Conservation (phyloP, 2,113 vertebrate genomes). For the Peromyscus leucopus region DNA sequence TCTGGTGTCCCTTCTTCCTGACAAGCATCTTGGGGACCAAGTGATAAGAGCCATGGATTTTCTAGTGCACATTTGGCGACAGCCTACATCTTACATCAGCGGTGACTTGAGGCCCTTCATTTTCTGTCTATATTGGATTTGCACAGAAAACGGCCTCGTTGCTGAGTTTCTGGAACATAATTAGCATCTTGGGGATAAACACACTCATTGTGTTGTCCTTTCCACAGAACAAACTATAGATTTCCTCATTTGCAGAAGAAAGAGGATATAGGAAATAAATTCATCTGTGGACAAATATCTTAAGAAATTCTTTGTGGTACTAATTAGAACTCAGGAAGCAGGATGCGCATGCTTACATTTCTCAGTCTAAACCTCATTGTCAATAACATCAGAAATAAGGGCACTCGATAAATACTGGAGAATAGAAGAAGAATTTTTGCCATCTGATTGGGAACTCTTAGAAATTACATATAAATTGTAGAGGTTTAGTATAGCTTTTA, state of each 20-base stretch:
- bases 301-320: constrained; percentile 37
- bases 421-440: neutral
- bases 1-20: neutral
- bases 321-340: neutral
- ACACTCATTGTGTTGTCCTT: constrained; percentile 56
- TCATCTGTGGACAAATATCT: constrained; percentile 49
- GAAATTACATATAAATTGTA: neutral
- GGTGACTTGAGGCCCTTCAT: constrained; percentile 32
- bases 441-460: neutral
- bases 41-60: neutral
- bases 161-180: constrained; percentile 61
- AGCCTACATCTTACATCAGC: neutral
- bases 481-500: neutral
- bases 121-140: constrained; percentile 31
- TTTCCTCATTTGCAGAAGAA: constrained; percentile 74
- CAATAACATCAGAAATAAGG: neutral
- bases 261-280: neutral
- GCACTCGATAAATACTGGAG: neutral
- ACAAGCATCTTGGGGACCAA: neutral
- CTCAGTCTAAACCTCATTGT: constrained; percentile 3
- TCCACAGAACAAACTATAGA: constrained; percentile 23
- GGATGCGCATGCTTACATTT: neutral
- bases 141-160: constrained; percentile 58
- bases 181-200: constrained; percentile 57
- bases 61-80: neutral